Conservation (phyloP, 2,797 vertebrate species). For the Platyrinchus mystaceus region DNA sequence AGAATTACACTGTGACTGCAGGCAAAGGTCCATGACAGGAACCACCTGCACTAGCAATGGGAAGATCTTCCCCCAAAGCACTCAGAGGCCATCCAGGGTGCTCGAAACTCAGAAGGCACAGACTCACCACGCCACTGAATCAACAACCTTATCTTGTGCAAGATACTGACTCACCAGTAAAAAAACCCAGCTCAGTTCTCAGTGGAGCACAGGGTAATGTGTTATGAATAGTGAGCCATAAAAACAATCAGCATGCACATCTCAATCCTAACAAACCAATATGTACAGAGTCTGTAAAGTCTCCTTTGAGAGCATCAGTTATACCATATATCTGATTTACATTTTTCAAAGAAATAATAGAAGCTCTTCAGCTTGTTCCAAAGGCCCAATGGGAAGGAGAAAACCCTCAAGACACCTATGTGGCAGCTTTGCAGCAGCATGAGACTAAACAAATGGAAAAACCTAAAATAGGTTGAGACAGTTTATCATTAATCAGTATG, state of each 20-base stretch:
- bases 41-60: not conserved
- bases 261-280: constrained; percentile 8
- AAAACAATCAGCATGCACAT: not conserved
- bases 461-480: constrained; percentile 40
- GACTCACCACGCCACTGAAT: not conserved
- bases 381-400: not conserved
- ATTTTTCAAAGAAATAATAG: constrained; percentile 42
- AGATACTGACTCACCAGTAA: not conserved
- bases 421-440: constrained; percentile 25
- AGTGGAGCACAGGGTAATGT: not conserved
- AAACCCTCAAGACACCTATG: constrained; percentile 18
- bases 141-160: not conserved
- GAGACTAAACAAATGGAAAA: constrained; percentile 64
- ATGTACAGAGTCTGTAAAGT: not conserved
- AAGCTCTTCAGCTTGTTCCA: constrained; percentile 18
- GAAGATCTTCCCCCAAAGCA: not conserved
- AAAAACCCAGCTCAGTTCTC: not conserved
- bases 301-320: constrained; percentile 30
- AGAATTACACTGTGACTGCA: not conserved
- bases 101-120: not conserved
- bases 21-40: not conserved
- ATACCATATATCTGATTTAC: not conserved
- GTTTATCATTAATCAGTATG: constrained; percentile 57
- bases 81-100: not conserved
- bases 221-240: not conserved